These are phyloP conservation scores for Petroica traversi DNA, from an alignment of 2,113 vertebrate genomes.

Conservation along the genomic window DNA sequence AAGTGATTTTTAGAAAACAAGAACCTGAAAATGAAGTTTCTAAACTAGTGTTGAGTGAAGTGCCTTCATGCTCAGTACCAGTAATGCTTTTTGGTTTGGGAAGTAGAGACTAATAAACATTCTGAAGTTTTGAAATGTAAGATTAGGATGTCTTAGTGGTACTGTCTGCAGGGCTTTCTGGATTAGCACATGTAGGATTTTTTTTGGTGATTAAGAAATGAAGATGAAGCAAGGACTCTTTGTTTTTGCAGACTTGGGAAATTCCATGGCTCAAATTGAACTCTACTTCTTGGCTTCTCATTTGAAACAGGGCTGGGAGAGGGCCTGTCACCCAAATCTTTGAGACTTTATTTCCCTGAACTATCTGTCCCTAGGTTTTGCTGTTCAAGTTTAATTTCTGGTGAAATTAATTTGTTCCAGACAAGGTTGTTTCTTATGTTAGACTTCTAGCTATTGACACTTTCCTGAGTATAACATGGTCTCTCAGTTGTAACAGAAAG, in stretches of 20 bases:
- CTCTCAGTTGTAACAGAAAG: background rate
- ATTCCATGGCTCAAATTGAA: background rate
- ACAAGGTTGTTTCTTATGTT: background rate
- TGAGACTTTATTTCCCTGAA: background rate
- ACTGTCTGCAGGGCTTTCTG: background rate
- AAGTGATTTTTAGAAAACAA: background rate
- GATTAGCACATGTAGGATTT: background rate
- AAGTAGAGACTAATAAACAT: background rate
- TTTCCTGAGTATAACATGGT: background rate
- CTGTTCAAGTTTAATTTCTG: background rate
- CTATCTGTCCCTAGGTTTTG: background rate
- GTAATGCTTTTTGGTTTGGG: background rate
- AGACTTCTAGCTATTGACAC: background rate
- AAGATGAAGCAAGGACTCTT: background rate
- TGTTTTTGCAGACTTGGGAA: background rate
- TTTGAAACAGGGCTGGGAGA: background rate
- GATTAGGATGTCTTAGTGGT: background rate
- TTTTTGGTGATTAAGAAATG: background rate
- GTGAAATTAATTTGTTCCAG: background rate
- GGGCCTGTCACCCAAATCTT: background rate
- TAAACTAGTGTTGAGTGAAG: background rate
- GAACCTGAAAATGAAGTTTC: background rate
- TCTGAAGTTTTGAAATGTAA: background rate
- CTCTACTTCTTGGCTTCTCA: background rate
- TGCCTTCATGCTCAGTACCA: background rate